Percentiles rank a stretch among this genome's conserved stretches.
These are phyloP conservation scores for Microtus montanus DNA, from an alignment of 2,113 vertebrate genomes.

Conservation along the genomic window DNA sequence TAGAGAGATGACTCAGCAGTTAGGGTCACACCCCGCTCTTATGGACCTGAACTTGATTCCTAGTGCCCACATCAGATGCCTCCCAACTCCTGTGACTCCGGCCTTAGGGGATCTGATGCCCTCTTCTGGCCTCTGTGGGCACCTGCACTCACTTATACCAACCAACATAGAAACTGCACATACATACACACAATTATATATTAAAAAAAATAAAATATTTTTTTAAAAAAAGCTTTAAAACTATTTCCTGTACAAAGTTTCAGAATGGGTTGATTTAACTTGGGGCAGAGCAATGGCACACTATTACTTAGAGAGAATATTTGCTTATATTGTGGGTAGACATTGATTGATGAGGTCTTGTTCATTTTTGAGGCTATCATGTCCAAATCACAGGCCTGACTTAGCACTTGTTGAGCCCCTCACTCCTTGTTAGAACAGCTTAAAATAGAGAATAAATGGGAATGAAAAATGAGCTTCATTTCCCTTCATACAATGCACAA, in stretches of 20 bases:
- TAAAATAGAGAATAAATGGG: neutral
- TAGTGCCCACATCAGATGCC: neutral
- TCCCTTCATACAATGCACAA: neutral
- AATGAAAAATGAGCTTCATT: slow-evolving; percentile 27
- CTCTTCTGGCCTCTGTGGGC: neutral
- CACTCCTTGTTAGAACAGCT: neutral
- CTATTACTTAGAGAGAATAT: neutral
- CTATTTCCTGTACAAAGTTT: slow-evolving; percentile 34
- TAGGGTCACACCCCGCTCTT: too few species aligned
- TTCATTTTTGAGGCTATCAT: slow-evolving; percentile 28
- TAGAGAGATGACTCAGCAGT: neutral
- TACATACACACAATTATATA: neutral
- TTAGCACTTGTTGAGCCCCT: neutral
- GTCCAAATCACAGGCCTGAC: neutral
- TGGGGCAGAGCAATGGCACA: neutral
- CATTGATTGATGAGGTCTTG: slow-evolving; percentile 27
- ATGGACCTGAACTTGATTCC: neutral
- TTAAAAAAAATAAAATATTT: neutral
- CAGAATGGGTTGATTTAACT: slow-evolving; percentile 51
- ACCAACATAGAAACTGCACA: neutral
- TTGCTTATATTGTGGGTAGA: slow-evolving; percentile 31
- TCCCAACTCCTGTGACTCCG: too few species aligned
- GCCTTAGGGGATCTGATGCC: neutral
- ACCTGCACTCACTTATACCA: neutral
- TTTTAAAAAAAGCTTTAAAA: neutral